Evolutionary conservation across 2,797 vertebrate genomes (phyloP), one percentile per base, ranked within the genome.

Genomic region (Malacoraja senta): DNA sequence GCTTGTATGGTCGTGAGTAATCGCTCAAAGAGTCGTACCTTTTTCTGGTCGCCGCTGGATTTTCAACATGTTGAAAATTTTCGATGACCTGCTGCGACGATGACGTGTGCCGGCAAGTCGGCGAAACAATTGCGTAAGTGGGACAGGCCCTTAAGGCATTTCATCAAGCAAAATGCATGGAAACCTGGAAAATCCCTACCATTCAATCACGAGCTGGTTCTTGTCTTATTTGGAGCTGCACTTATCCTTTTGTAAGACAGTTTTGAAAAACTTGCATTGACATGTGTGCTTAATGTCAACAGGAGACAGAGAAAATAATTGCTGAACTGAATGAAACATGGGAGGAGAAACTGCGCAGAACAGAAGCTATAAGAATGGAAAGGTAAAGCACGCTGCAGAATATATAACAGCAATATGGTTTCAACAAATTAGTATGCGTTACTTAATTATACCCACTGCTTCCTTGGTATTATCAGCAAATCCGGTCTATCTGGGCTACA

Each of bases 251-350:
- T 88, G 32, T n/a, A n/a, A 19, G 8, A 10, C 63, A 10, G n/a
- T 88, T 58, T 68, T 17, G 9, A 65, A 88, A 35, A 68, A 63
- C 32, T 8, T 35, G 19, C 17, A 88, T 32, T 68, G 84, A 76
- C 72, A 26, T 15, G 0, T 76, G 9, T 65, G 13, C 76, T 38
- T 71, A 68, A 81, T 93, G 61, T 83, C 93, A 19, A 44, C 95
- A 99, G 99, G 99, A 99, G 96, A 99, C 99, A 0, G 99, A 99
- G 95, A 99, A 99, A 96, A 99, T 99, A 94, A 99, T 99, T 12
- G 99, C 99, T 0, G 99, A 99, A 94, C 97, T 99, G 94, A 99
- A 99, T 0, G 99, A 99, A 95, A 99, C 99, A 0, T 99, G 99
- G 99, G 99, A 99, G 93, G 98, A 99, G 96, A 99, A 99, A 94